Evolutionary conservation across 2,113 vertebrate genomes (phyloP).

Genomic region (Ariopsis seemanni): DNA sequence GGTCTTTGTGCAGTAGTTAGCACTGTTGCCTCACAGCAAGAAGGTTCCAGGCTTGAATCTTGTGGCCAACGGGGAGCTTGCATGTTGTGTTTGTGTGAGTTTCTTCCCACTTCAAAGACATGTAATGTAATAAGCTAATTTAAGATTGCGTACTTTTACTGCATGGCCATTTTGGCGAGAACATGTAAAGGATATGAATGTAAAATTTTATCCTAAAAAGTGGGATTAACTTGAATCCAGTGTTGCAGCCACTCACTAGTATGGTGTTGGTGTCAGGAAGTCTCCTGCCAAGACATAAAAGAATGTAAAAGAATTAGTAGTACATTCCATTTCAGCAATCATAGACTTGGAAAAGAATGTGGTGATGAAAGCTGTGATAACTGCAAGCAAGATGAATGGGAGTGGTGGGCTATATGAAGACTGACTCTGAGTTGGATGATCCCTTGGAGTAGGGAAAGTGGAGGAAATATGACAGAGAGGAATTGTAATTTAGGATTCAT

Average conservation of each 20-base stretch:
- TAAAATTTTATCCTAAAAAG: neutral
- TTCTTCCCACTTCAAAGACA: no score
- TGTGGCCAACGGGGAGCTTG: no score
- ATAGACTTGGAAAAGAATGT: slow-evolving; percentile 56
- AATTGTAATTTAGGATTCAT: neutral
- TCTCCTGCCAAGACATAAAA: slow-evolving; percentile 37
- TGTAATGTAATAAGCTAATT: neutral
- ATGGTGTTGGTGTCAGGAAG: slow-evolving; percentile 46
- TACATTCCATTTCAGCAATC: slow-evolving; percentile 49
- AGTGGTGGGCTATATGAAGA: slow-evolving; percentile 25
- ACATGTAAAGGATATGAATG: neutral
- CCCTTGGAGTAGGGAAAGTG: slow-evolving; percentile 25
- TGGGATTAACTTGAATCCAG: neutral
- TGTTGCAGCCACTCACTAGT: neutral
- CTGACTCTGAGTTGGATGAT: slow-evolving; percentile 30
- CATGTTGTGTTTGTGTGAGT: no score
- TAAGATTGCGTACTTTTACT: neutral
- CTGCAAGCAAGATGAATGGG: slow-evolving; percentile 51
- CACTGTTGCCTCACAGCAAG: no score
- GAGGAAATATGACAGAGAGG: neutral
- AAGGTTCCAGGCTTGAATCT: no score
- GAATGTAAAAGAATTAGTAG: slow-evolving; percentile 49
- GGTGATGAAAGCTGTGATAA: slow-evolving; percentile 55
- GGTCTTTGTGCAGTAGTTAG: neutral
- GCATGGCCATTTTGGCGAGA: neutral